A percentile compares a stretch with the other conserved stretches of the same genome.
phyloP scores from a whole-genome alignment of 2,113 vertebrate genomes.

The Erythrocercus mccallii region DNA sequence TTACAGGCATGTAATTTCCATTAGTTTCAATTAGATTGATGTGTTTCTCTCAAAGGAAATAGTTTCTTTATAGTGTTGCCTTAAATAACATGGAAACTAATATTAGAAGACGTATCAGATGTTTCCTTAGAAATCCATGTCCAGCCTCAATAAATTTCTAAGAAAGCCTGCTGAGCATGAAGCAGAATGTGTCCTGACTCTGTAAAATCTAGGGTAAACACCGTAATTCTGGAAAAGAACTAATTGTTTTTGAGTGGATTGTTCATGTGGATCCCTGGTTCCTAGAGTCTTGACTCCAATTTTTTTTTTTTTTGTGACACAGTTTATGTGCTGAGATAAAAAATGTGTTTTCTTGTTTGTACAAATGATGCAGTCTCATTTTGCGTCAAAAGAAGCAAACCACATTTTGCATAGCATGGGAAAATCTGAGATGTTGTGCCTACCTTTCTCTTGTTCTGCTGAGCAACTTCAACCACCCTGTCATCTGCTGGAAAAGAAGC shows the following conservation, averaged over 20 bases:
- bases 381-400: neutral
- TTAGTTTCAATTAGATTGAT: neutral
- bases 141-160: neutral
- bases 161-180: neutral
- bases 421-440: neutral
- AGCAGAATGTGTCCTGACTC: neutral
- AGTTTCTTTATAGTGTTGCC: neutral
- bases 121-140: neutral
- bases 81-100: neutral
- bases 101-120: neutral
- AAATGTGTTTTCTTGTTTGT: neutral
- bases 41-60: neutral
- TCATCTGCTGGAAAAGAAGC: neutral
- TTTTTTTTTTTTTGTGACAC: neutral
- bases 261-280: neutral
- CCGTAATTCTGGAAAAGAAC: neutral
- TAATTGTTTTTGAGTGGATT: neutral
- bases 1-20: neutral
- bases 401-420: rapidly evolving
- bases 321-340: neutral
- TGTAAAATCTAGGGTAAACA: neutral
- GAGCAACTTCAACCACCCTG: neutral
- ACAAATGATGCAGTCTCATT: neutral
- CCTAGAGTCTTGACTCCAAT: neutral
- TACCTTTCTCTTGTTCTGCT: neutral